Evolutionary conservation across 2,797 vertebrate genomes (phyloP).

Genomic region (Valencia hispanica): DNA sequence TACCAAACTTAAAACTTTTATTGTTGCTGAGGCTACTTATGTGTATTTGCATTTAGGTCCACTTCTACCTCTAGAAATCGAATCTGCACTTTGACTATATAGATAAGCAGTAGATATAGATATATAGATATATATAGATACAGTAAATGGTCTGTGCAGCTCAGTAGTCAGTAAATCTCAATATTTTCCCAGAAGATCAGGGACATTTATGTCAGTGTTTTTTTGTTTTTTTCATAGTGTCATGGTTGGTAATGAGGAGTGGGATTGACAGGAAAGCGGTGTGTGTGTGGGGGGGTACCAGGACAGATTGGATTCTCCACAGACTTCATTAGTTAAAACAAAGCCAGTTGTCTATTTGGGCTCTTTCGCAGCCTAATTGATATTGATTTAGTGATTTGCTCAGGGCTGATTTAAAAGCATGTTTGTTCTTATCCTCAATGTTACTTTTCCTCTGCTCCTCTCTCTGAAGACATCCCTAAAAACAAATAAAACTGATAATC

Average conservation of each 20-base stretch:
- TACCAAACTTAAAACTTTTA: background rate
- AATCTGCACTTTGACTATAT: background rate
- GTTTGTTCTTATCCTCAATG: constrained; percentile 68
- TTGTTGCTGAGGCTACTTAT: too few species aligned
- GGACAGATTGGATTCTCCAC: constrained; percentile 69
- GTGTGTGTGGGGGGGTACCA: constrained; percentile 5
- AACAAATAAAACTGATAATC: background rate
- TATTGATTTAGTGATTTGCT: constrained; percentile 81
- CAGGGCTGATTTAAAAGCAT: constrained; percentile 75
- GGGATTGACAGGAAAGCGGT: constrained; percentile 22
- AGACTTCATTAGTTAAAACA: constrained; percentile 84
- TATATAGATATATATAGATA: too few species aligned
- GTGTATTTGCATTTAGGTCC: background rate
- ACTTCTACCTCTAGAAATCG: background rate
- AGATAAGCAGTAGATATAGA: too few species aligned
- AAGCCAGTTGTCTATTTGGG: constrained; percentile 79
- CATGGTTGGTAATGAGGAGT: constrained; percentile 45
- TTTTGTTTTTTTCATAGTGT: constrained; percentile 26
- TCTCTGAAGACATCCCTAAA: constrained; percentile 23
- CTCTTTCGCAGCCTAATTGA: constrained; percentile 78
- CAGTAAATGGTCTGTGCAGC: background rate
- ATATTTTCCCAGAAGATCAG: constrained; percentile 18
- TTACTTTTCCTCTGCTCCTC: constrained; percentile 25
- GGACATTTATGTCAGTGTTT: constrained; percentile 17
- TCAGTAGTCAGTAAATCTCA: constrained; percentile 27